Evolutionary conservation across 2,113 vertebrate species (phyloP).

Genomic region (Propithecus coquereli): DNA sequence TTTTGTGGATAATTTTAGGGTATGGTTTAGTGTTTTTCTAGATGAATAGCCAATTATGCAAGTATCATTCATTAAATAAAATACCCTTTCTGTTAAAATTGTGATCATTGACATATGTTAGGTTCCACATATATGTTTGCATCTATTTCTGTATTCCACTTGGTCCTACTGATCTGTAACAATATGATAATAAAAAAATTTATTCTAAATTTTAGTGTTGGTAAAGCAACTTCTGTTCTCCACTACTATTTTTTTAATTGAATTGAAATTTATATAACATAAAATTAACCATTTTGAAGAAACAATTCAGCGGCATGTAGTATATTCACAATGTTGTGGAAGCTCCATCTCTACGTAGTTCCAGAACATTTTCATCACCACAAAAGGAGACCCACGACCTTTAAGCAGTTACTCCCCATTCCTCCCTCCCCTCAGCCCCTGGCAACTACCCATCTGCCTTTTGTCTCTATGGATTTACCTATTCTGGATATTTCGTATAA

Average conservation of each 20-base stretch:
- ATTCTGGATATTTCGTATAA: too few relatives aligned
- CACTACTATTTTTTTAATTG: background rate
- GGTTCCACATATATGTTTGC: background rate
- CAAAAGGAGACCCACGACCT: background rate
- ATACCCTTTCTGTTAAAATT: background rate
- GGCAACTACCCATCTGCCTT: background rate
- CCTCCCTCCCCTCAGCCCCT: background rate
- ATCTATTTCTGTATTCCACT: background rate
- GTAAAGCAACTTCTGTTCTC: background rate
- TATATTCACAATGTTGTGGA: background rate
- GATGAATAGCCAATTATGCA: background rate
- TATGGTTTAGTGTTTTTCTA: background rate
- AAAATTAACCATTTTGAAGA: background rate
- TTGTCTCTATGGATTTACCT: too few relatives aligned
- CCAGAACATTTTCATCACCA: background rate
- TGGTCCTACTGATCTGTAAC: background rate
- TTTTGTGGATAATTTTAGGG: conserved; percentile 7
- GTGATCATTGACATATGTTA: background rate
- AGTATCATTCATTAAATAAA: background rate
- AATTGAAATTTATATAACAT: background rate
- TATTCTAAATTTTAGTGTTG: background rate
- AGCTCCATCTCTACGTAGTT: background rate
- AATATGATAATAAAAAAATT: background rate
- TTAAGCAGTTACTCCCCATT: background rate
- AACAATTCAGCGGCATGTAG: background rate